Conservation (phyloP, 2,888 invertebrate species). For the Heterodera filipjevi region DNA sequence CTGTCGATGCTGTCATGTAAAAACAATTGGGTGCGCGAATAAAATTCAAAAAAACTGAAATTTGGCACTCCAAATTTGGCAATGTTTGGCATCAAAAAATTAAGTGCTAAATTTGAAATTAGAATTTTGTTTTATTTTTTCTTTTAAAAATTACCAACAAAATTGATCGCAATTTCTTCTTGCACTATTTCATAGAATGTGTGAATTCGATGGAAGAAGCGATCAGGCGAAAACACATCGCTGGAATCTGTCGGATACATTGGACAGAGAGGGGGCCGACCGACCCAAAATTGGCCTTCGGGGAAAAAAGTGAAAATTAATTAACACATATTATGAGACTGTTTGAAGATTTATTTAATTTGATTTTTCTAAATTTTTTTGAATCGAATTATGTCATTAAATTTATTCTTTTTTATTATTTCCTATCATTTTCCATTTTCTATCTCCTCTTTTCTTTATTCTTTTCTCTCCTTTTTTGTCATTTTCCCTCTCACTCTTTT, state of each 20-base stretch:
- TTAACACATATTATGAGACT: too few species aligned
- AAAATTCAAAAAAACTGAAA: conserved; percentile 38
- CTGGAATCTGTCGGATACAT: conserved; percentile 18
- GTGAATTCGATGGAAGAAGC: conserved; percentile 29
- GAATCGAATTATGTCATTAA: too few species aligned
- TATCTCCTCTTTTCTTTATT: neutral
- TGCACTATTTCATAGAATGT: conserved; percentile 27
- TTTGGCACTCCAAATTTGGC: conserved; percentile 36
- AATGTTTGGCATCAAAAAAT: conserved; percentile 35
- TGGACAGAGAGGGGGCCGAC: conserved; percentile 37
- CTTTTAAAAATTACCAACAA: conserved; percentile 31
- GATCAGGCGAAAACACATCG: conserved; percentile 28
- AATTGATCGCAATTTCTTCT: conserved; percentile 30
- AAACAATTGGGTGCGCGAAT: conserved; percentile 34
- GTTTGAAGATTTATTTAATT: too few species aligned
- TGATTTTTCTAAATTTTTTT: too few species aligned
- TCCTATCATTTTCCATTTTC: too few species aligned
- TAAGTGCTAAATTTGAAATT: conserved; percentile 20
- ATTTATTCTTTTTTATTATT: too few species aligned
- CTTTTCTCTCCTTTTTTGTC: too few species aligned
- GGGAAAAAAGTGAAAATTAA: too few species aligned
- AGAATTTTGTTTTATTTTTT: neutral
- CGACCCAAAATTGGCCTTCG: conserved; percentile 41
- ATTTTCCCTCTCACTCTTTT: too few species aligned
- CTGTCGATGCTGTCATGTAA: conserved; percentile 40